Evolutionary conservation across 2,113 vertebrate genomes (phyloP).

Genomic region (Gymnocephalus cernua): DNA sequence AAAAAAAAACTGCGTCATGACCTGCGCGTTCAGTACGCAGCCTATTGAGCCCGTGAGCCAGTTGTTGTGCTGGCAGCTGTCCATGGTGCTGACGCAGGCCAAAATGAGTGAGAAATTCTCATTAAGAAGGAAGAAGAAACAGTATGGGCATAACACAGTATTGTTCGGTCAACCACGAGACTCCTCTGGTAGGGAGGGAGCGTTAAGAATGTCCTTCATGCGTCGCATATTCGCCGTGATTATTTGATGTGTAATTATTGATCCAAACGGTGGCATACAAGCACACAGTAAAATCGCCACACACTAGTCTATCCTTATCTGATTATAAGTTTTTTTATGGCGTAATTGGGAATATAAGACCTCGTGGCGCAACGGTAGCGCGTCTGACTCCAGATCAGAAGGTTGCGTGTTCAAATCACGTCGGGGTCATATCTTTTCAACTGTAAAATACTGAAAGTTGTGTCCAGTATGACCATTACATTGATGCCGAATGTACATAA

Average conservation of each 20-base stretch:
- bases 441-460: fast-evolving
- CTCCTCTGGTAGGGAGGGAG: too few species aligned
- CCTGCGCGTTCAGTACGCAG: slow-evolving; percentile 16
- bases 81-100: slow-evolving; percentile 58
- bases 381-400: slow-evolving; percentile 83
- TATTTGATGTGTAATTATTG: too few species aligned
- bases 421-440: slow-evolving; percentile 68
- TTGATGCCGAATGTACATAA: not conserved
- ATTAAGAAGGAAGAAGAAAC: not conserved
- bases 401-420: slow-evolving; percentile 83
- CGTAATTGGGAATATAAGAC: not conserved
- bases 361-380: slow-evolving; percentile 82
- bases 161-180: too few species aligned
- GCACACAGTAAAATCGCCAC: fast-evolving
- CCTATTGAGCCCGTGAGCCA: not conserved
- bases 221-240: not conserved
- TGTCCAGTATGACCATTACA: fast-evolving
- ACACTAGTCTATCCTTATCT: not conserved
- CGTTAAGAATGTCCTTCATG: too few species aligned
- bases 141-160: too few species aligned
- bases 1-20: not conserved
- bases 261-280: not conserved
- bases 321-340: fast-evolving
- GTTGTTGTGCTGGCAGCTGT: slow-evolving; percentile 49
- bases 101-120: too few species aligned